Conservation (phyloP, 1,140 invertebrate genomes). For the Odontomachus brunneus region DNA sequence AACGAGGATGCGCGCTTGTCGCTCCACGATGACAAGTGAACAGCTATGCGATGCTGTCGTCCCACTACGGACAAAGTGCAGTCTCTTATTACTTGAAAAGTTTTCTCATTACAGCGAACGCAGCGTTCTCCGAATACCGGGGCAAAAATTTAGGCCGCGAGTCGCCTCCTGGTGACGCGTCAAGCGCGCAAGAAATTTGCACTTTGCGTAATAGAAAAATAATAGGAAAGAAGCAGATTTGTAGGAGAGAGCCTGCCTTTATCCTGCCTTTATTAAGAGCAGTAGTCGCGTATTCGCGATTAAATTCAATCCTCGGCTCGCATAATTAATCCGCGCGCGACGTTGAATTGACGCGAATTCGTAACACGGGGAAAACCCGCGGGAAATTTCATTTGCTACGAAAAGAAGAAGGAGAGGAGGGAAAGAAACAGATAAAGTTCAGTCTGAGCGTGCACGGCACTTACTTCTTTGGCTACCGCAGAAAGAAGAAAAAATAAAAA, state of each 20-base stretch:
- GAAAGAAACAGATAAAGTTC: conserved; percentile 8
- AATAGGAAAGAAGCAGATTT: neutral
- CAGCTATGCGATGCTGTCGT: conserved; percentile 48
- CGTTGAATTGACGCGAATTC: neutral
- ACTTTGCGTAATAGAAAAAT: neutral
- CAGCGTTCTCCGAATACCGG: neutral
- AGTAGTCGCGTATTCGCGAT: neutral
- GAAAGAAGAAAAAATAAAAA: conserved; percentile 10
- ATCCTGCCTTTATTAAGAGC: neutral
- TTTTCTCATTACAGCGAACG: conserved; percentile 14
- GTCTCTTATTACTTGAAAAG: conserved; percentile 15
- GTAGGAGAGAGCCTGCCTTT: no score
- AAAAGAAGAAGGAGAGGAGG: neutral
- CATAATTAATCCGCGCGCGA: neutral
- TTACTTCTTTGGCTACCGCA: conserved; percentile 49
- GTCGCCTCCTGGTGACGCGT: no score
- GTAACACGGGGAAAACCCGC: conserved; percentile 10
- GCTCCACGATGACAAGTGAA: conserved; percentile 47
- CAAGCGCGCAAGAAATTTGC: no score
- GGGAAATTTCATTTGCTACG: neutral
- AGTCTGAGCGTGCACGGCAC: no score
- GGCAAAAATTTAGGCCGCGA: no score
- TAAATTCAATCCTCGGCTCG: neutral
- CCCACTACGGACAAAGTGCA: conserved; percentile 19
- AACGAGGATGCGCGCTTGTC: conserved; percentile 63